Base-by-base conservation (phyloP, 2,888 invertebrate species). In the Acleris holmiana region DNA sequence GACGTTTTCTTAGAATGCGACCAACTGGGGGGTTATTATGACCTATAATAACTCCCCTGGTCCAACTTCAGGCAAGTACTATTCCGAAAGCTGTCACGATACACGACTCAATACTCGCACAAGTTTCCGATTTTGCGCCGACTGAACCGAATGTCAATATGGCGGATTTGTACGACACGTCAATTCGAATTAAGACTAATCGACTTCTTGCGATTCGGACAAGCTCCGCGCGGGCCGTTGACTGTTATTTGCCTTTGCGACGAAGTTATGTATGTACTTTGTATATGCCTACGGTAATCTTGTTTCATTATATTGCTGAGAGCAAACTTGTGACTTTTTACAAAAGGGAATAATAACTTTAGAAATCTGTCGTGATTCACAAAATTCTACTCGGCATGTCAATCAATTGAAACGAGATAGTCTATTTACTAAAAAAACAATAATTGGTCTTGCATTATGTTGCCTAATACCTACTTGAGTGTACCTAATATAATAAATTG, bases 181-280 rank as follows among this genome's bases (percentile, higher is more conserved):
- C 69, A 66, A 47, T 55, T 69, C 47, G 50, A 71, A 78, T 75
- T 69, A 73, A 73, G 74, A 57, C 41, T 15, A 41, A 58, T 56
- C 13, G 55, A 47, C 25, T n/a, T 29, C 19, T 53, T 58, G 50
- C 7, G 17, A 21, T 57, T 67, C 60, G 66, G 55, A 58, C 71
- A 71, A 75, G 73, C 74, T 75, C 70, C 61, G 55, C 62, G 58
- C 49, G 53, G 71, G 58, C 66, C 64, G 61, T 71, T 72, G 73
- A 74, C 76, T 71, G 69, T 50, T 46, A 41, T 63, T 57, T 51
- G 62, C 50, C 50, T 25, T 44, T 19, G 44, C 35, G 50, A 46
- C 15, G 23, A 46, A 46, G 51, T 54, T 62, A 2, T 17, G n/a
- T 7, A 40, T 6, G 23, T 25, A 7, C 25, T 7, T 2, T 0